phyloP scores from a whole-genome alignment of 2,888 invertebrate species.

The Unio pictorum region DNA sequence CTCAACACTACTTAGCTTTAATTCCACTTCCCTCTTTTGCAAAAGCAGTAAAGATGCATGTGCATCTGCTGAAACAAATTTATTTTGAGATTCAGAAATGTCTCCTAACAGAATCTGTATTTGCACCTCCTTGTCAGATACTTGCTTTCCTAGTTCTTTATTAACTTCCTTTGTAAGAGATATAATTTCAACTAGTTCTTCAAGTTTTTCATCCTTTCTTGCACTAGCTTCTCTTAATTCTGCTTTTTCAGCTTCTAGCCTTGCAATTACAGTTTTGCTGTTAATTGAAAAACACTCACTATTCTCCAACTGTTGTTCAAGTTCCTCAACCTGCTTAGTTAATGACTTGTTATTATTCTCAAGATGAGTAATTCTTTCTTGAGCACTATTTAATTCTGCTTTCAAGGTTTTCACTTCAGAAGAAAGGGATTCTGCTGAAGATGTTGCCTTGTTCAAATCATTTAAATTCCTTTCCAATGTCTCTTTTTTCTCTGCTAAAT shows the following conservation, averaged over 20 bases:
- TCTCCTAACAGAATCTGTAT: constrained; percentile 5
- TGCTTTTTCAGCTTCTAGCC: constrained; percentile 2
- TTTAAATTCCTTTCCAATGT: background rate
- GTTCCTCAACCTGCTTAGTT: too few relatives aligned
- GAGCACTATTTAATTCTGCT: too few relatives aligned
- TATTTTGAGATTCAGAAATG: constrained; percentile 6
- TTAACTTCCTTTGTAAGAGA: constrained; percentile 8
- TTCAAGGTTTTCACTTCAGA: too few relatives aligned
- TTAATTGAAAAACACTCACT: too few relatives aligned
- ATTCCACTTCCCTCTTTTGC: background rate
- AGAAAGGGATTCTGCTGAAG: too few relatives aligned
- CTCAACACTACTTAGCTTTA: background rate
- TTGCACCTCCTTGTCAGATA: constrained; percentile 8
- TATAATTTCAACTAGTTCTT: constrained; percentile 7
- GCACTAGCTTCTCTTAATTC: constrained; percentile 3
- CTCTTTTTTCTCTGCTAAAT: constrained; percentile 2
- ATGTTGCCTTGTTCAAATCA: constrained; percentile 5
- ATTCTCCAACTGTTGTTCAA: too few relatives aligned
- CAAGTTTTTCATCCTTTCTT: background rate
- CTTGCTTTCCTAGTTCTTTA: constrained; percentile 8
- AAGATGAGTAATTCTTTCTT: too few relatives aligned
- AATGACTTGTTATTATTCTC: too few relatives aligned
- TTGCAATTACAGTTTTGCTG: too few relatives aligned
- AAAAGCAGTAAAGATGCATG: background rate
- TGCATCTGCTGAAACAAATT: background rate